A percentile compares a stretch with the other conserved stretches of the same genome.
Evolutionary conservation across 2,888 invertebrate genomes (phyloP).

Genomic region (Iselma pallidipennis): DNA sequence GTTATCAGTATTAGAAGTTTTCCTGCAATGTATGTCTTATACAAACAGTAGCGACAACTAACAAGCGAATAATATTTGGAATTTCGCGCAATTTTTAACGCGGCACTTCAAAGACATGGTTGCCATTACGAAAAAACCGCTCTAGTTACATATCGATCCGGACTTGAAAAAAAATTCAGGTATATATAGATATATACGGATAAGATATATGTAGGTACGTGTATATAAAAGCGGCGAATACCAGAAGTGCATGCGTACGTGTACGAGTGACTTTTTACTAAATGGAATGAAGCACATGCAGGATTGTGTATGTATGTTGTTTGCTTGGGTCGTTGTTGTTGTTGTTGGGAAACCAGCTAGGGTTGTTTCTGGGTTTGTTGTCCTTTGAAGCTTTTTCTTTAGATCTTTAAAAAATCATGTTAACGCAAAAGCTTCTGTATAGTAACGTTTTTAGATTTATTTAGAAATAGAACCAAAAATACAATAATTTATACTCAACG

Average conservation of each 20-base stretch:
- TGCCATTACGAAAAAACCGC: slow-evolving; percentile 48
- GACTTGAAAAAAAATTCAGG: slow-evolving; percentile 35
- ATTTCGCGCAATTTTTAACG: slow-evolving; percentile 58
- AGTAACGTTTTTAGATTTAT: too few species aligned
- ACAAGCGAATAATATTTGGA: slow-evolving; percentile 58
- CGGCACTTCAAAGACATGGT: slow-evolving; percentile 53
- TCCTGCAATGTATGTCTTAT: too few species aligned
- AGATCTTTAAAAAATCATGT: not conserved
- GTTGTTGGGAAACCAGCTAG: not conserved
- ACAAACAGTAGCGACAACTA: slow-evolving; percentile 48
- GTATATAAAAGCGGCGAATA: slow-evolving; percentile 43
- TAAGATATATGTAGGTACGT: not conserved
- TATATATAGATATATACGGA: not conserved
- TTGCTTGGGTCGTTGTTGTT: not conserved
- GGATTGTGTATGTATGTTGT: slow-evolving; percentile 33
- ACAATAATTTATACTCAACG: too few species aligned
- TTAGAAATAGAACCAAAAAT: too few species aligned
- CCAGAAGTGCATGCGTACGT: slow-evolving; percentile 53
- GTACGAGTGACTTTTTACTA: slow-evolving; percentile 46
- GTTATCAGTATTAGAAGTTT: not conserved
- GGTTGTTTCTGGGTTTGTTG: not conserved
- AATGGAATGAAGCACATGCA: slow-evolving; percentile 49
- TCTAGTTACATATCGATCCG: slow-evolving; percentile 56
- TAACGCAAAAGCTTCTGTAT: too few species aligned
- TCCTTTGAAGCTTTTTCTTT: not conserved